Evolutionary conservation across 37 sponge, comb jelly and placozoan species (phyloP), one percentile per base, ranked within the genome.

Genomic region (Eunapius fragilis): DNA sequence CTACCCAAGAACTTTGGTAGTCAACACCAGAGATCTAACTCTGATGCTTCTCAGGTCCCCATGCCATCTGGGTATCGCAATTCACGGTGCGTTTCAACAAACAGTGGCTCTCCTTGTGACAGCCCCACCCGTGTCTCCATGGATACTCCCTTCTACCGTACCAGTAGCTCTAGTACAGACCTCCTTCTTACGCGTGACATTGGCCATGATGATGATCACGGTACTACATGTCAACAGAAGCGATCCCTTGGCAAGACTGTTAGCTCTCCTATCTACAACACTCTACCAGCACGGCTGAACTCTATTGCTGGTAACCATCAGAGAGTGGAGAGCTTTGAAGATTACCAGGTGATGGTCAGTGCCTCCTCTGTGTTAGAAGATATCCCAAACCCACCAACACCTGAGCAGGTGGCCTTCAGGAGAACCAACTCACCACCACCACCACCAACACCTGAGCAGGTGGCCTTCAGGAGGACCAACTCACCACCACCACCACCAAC

Each of bases 271-370:
- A 19, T 58, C 22, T 58, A 58, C 58, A 58, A 58, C 58, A 58
- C 58, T 58, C 58, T 76, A 47, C 25, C 77, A 30, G 58, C 85
- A 85, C 24, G 75, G 34, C 32, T 76, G 0, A 76, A 41, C 41
- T 41, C 41, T 41, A 41, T 45, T 35, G 76, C 36, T 7, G 34
- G 31, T 22, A 30, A n/a, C 32, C 32, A 76, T 26, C 38, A 49
- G 48, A 76, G 76, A 24, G 19, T 31, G 7, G 86, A 85, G 25
- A 86, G 87, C 45, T 82, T 78, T 68, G 91, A 74, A 9, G 91
- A 91, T 71, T 91, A 91, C 48, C 87, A 86, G 32, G 83, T 86
- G 24, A 91, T 91, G 91, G 91, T 78, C 38, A 91, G 91, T 48
- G 91, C 86, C 22, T 58, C 58, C 14, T 85, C 90, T n/a, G 38